Evolutionary conservation across 1,140 invertebrate species (phyloP).

Genomic region (Drosophila tsacasi): DNA sequence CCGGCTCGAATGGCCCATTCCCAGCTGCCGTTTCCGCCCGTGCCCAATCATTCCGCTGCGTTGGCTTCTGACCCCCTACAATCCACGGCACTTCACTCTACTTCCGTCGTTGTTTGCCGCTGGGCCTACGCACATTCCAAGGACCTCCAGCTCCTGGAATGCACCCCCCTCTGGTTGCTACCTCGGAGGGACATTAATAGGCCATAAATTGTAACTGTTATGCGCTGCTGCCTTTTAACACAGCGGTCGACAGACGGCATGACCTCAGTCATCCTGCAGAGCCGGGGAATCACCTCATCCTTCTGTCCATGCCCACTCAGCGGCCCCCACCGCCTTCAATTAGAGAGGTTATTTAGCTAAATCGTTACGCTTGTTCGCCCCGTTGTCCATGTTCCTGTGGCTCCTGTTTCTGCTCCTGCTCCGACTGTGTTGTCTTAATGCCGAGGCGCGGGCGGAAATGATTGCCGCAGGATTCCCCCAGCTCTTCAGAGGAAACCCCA

Average conservation of each 20-base stretch:
- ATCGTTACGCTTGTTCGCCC: slow-evolving; percentile 74
- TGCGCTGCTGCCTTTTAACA: slow-evolving; percentile 79
- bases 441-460: slow-evolving; percentile 69
- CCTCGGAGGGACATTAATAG: slow-evolving; percentile 77
- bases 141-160: neutral
- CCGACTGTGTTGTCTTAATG: slow-evolving; percentile 45
- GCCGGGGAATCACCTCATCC: slow-evolving; percentile 2
- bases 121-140: slow-evolving; percentile 37
- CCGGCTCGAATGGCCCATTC: slow-evolving; percentile 13
- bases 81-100: neutral
- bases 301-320: neutral
- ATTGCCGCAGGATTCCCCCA: slow-evolving; percentile 49
- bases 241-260: slow-evolving; percentile 73
- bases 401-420: neutral
- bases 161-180: slow-evolving; percentile 50
- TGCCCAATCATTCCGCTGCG: slow-evolving; percentile 20
- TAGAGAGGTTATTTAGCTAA: slow-evolving; percentile 82
- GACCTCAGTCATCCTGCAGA: slow-evolving; percentile 36
- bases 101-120: slow-evolving; percentile 7
- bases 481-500: slow-evolving; percentile 26
- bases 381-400: neutral
- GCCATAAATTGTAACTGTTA: slow-evolving; percentile 84
- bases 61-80: slow-evolving; percentile 5
- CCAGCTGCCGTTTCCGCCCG: neutral
- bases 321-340: slow-evolving; percentile 69